Evolutionary conservation across 1,140 invertebrate genomes (phyloP).

Genomic region (Drosophila tropicalis): DNA sequence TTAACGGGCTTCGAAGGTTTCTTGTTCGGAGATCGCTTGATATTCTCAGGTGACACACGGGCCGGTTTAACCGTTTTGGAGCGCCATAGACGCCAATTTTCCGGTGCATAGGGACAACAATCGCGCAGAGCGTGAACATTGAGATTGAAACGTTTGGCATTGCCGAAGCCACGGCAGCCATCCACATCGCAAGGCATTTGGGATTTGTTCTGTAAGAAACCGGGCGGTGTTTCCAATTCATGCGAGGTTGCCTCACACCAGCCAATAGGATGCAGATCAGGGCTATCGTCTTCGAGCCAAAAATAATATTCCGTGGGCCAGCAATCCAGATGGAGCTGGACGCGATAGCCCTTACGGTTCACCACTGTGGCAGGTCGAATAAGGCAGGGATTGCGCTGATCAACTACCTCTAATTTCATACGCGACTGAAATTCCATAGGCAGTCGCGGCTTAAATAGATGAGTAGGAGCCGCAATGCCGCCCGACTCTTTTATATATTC

Average conservation of each 20-base stretch:
- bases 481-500: constrained; percentile 90
- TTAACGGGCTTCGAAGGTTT: neutral
- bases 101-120: constrained; percentile 91
- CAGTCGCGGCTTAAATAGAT: constrained; percentile 91
- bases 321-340: constrained; percentile 95
- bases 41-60: constrained; percentile 51
- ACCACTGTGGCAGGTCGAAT: constrained; percentile 94
- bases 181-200: constrained; percentile 86
- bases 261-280: constrained; percentile 95
- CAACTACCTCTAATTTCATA: constrained; percentile 96
- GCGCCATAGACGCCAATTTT: constrained; percentile 80
- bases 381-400: constrained; percentile 89
- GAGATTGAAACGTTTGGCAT: constrained; percentile 89
- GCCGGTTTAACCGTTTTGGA: constrained; percentile 69
- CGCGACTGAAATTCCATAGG: constrained; percentile 92
- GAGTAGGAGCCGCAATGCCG: constrained; percentile 89
- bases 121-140: constrained; percentile 90
- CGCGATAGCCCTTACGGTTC: constrained; percentile 89
- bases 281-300: constrained; percentile 95
- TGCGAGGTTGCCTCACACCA: constrained; percentile 96
- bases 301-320: constrained; percentile 94
- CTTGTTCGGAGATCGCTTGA: constrained; percentile 28
- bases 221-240: constrained; percentile 91
- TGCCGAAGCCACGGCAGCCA: constrained; percentile 92
- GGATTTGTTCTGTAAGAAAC: constrained; percentile 45